Conservation (phyloP, 2,888 invertebrate genomes). For the Dryobota labecula region DNA sequence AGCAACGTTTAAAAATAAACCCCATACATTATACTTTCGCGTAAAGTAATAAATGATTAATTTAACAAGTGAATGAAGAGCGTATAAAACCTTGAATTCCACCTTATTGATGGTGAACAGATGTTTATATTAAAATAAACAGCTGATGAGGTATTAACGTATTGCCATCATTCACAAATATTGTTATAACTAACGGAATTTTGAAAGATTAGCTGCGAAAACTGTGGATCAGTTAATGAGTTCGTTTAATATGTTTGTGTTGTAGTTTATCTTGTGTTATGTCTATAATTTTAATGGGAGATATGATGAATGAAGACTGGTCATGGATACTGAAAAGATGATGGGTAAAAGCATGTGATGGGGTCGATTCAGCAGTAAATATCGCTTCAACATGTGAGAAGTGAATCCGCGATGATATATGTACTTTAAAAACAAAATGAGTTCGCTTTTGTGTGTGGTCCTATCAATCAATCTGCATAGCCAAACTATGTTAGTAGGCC, state of each 20-base stretch:
- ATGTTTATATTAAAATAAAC: conserved; percentile 38
- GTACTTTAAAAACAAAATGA: neutral
- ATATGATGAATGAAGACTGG: conserved; percentile 7
- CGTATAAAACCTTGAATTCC: conserved; percentile 35
- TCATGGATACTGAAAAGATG: neutral
- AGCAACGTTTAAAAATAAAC: neutral
- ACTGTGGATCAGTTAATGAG: conserved; percentile 33
- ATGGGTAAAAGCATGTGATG: neutral
- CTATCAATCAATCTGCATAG: too few species aligned
- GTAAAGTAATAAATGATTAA: neutral
- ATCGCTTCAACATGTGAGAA: neutral
- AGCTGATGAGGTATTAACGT: conserved; percentile 14
- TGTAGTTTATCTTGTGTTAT: conserved; percentile 32
- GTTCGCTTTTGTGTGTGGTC: neutral
- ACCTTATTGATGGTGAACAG: conserved; percentile 24
- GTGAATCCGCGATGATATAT: neutral
- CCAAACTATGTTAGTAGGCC: too few species aligned
- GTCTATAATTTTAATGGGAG: conserved; percentile 13
- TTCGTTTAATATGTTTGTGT: conserved; percentile 28
- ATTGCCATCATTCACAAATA: conserved; percentile 33
- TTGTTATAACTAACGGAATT: conserved; percentile 17
- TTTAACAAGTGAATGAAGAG: conserved; percentile 26
- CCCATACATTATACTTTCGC: neutral
- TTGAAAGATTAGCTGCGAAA: conserved; percentile 30
- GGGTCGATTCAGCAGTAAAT: neutral